A percentile compares a stretch with the other conserved stretches of the same genome.
Evolutionary conservation across 2,113 vertebrate genomes (phyloP).

Genomic region (Salvator merianae): DNA sequence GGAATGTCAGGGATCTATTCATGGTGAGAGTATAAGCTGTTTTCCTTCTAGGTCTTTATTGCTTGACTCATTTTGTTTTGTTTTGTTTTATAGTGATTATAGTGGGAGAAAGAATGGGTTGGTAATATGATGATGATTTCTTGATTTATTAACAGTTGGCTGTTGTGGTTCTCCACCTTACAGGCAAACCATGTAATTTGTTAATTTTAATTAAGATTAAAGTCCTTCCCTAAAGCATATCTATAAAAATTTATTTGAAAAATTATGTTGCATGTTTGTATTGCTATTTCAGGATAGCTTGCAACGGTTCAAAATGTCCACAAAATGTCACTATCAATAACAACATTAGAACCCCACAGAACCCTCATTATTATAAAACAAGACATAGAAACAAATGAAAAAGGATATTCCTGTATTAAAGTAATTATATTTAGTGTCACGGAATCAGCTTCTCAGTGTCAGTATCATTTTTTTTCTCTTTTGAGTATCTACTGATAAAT

Average conservation of each 20-base stretch:
- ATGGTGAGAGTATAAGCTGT: background rate
- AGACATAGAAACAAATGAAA: no score
- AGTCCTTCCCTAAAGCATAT: constrained; percentile 72
- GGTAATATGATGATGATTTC: no score
- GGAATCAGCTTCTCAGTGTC: constrained; percentile 42
- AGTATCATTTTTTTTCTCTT: constrained; percentile 18
- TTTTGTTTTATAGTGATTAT: background rate
- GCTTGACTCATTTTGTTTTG: no score
- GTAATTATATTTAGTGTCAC: constrained; percentile 2
- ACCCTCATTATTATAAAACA: no score
- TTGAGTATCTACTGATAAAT: constrained; percentile 54
- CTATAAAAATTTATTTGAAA: constrained; percentile 64
- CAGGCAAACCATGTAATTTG: constrained; percentile 72
- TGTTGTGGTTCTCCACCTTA: constrained; percentile 35
- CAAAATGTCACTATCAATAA: background rate
- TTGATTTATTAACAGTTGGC: no score
- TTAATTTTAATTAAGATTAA: constrained; percentile 79
- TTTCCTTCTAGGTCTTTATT: background rate
- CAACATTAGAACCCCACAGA: no score
- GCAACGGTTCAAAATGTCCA: background rate
- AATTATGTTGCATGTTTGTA: background rate
- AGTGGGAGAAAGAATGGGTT: background rate
- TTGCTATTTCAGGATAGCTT: background rate
- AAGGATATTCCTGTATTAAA: constrained; percentile 19
- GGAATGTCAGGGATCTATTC: constrained; percentile 18